A percentile compares a stretch with the other conserved stretches of the same genome.
phyloP scores from a whole-genome alignment of 1,140 invertebrate species.

The Penaeus chinensis region DNA sequence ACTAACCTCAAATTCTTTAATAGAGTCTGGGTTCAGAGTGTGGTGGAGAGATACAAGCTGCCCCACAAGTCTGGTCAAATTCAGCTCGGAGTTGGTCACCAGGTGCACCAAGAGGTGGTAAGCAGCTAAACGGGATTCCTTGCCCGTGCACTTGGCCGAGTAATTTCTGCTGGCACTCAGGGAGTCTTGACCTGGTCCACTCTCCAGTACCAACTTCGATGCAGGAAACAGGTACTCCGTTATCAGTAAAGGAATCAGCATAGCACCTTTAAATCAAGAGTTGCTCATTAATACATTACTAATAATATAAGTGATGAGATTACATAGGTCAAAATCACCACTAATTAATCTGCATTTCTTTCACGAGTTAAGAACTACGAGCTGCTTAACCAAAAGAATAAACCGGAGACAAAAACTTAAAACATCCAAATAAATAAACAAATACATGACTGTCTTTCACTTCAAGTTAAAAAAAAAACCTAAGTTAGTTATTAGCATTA shows the following conservation, averaged over 20 bases:
- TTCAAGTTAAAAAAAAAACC: too few relatives aligned
- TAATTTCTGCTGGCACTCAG: constrained; percentile 53
- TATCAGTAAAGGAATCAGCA: constrained; percentile 69
- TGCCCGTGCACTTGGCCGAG: constrained; percentile 69
- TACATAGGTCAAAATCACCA: too few relatives aligned
- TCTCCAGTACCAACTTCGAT: constrained; percentile 69
- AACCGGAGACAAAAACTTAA: too few relatives aligned
- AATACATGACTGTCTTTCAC: too few relatives aligned
- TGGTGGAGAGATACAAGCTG: constrained; percentile 72
- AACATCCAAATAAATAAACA: too few relatives aligned
- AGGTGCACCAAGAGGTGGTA: constrained; percentile 71
- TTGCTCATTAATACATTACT: too few relatives aligned
- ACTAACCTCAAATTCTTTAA: constrained; percentile 71
- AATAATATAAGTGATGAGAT: too few relatives aligned
- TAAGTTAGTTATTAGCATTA: too few relatives aligned
- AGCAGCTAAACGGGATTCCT: constrained; percentile 69
- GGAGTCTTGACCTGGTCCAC: constrained; percentile 39
- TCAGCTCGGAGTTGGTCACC: constrained; percentile 66
- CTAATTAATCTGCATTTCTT: too few relatives aligned
- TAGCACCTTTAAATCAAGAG: constrained; percentile 65
- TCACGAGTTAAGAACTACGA: too few relatives aligned
- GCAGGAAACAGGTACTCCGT: constrained; percentile 72
- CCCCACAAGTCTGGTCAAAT: constrained; percentile 68
- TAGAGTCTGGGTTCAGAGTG: constrained; percentile 68
- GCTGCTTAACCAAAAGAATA: too few relatives aligned